Evolutionary conservation across 2,797 vertebrate genomes (phyloP).

Genomic region (Kryptolebias ocellatus): DNA sequence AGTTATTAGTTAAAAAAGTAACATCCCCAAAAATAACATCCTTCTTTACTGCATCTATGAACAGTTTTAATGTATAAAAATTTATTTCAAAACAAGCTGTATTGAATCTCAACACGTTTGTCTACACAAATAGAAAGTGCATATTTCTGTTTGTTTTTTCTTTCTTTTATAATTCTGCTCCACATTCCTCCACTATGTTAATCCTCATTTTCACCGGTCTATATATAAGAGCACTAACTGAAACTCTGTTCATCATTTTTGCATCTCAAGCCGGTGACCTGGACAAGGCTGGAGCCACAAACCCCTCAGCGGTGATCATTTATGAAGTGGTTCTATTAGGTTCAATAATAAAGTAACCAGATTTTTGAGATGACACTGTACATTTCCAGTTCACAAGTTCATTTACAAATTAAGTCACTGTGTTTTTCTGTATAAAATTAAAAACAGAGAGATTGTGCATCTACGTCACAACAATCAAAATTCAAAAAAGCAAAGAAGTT

Average conservation of each 20-base stretch:
- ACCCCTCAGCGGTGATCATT: constrained; percentile 57
- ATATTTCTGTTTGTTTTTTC: too few relatives aligned
- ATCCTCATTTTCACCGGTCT: constrained; percentile 9
- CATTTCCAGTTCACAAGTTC: neutral
- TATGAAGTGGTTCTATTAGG: constrained; percentile 58
- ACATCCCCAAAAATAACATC: too few relatives aligned
- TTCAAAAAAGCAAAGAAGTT: neutral
- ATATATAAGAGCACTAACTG: constrained; percentile 52
- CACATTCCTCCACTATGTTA: neutral
- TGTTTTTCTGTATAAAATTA: too few relatives aligned
- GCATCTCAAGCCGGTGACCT: constrained; percentile 57
- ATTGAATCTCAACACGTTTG: neutral
- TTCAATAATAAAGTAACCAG: constrained; percentile 6
- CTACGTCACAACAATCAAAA: neutral
- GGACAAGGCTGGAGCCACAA: constrained; percentile 53
- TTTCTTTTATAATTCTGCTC: neutral
- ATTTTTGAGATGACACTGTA: neutral
- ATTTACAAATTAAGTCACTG: neutral
- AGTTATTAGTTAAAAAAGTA: neutral
- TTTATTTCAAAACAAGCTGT: neutral
- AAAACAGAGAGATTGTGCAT: too few relatives aligned
- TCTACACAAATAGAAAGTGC: neutral
- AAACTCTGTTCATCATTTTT: constrained; percentile 60
- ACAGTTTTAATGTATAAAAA: neutral
- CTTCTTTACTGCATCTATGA: too few relatives aligned